Conservation (phyloP, 1,140 invertebrate genomes). For the Cyclargus thomasi region DNA sequence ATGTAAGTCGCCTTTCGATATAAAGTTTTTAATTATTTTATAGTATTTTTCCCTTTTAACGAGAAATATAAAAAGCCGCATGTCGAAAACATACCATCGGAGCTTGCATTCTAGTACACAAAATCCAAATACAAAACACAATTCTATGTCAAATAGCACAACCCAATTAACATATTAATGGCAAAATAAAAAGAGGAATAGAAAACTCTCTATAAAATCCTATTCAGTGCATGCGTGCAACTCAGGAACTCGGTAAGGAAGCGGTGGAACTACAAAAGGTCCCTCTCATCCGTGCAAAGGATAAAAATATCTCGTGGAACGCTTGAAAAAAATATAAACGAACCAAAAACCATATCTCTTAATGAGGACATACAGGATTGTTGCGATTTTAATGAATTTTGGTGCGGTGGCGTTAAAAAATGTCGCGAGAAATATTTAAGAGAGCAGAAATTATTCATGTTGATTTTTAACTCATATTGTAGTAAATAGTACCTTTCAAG, state of each 20-base stretch:
- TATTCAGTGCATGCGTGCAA: slow-evolving; percentile 12
- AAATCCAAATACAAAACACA: not conserved
- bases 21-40: no score
- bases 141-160: not conserved
- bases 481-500: no score
- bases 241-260: not conserved
- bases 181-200: not conserved
- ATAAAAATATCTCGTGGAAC: slow-evolving; percentile 9
- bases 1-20: no score
- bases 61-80: no score
- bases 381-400: not conserved
- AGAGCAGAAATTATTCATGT: no score
- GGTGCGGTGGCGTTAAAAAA: not conserved
- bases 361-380: slow-evolving; percentile 2
- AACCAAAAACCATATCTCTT: not conserved
- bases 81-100: no score
- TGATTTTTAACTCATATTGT: no score
- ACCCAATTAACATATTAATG: slow-evolving; percentile 9
- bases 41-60: no score
- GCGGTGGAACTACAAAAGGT: not conserved
- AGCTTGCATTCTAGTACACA: no score
- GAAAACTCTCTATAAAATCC: slow-evolving; percentile 4
- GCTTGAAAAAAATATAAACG: slow-evolving; percentile 1
- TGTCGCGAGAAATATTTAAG: not conserved
- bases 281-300: slow-evolving; percentile 8